Evolutionary conservation across 2,113 vertebrate species (phyloP).

Genomic region (Passer domesticus): DNA sequence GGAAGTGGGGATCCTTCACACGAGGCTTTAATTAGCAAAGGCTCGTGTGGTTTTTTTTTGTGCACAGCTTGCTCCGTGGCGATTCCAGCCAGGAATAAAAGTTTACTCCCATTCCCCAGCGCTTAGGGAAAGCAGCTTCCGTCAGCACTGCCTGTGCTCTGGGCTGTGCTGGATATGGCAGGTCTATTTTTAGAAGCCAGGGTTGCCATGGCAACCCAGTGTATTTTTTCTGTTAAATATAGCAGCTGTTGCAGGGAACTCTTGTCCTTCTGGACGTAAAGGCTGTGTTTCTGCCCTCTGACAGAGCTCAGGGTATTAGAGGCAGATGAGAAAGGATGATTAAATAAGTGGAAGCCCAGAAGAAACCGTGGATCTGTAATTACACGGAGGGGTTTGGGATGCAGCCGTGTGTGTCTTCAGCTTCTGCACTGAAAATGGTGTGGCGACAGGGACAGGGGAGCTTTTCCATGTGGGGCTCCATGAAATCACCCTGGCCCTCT

Average conservation of each 20-base stretch:
- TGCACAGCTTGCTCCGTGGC: not conserved
- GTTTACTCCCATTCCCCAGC: slow-evolving; percentile 10
- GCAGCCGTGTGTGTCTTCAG: fast-evolving
- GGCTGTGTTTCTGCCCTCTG: not conserved
- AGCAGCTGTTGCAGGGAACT: slow-evolving; percentile 57
- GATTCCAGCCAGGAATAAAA: not conserved
- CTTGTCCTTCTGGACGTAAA: slow-evolving; percentile 53
- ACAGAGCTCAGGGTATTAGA: not conserved
- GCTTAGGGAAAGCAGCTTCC: not conserved
- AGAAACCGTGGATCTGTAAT: not conserved
- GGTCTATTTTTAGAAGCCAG: slow-evolving; percentile 69
- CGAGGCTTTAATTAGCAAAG: not conserved
- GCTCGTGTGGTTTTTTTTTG: not conserved
- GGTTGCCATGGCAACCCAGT: slow-evolving; percentile 63
- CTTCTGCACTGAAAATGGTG: not conserved
- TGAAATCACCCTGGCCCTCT: not conserved
- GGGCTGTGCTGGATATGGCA: not conserved
- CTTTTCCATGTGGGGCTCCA: not conserved
- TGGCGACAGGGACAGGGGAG: not conserved
- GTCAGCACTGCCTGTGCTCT: not conserved
- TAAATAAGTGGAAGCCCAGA: not conserved
- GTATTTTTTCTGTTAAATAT: slow-evolving; percentile 62
- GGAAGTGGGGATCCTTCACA: not conserved
- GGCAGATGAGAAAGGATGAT: not conserved
- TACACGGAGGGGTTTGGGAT: not conserved